Percentiles rank a stretch among this genome's conserved stretches.
phyloP scores from a whole-genome alignment of 64 coral and sea anemone genomes.

The Stichodactyla mertensii region DNA sequence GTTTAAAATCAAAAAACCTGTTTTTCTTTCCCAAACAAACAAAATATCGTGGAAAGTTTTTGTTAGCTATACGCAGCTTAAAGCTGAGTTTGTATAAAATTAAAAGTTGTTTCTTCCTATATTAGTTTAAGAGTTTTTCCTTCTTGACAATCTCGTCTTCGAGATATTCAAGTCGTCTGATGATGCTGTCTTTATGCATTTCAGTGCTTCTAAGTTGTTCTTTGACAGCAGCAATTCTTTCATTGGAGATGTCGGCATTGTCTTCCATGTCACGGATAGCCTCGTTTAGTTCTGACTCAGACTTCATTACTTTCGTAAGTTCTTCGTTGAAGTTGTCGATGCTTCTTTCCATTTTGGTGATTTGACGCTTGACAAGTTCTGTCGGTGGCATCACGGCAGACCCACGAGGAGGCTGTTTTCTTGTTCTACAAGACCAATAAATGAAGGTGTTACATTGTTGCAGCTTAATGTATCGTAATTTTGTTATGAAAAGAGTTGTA shows the following conservation, averaged over 20 bases:
- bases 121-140: constrained; percentile 18
- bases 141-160: constrained; percentile 76
- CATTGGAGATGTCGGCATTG: constrained; percentile 51
- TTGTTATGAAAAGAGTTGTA: too few species aligned
- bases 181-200: constrained; percentile 66
- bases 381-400: constrained; percentile 42
- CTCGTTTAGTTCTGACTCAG: constrained; percentile 57
- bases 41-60: not conserved
- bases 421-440: not conserved
- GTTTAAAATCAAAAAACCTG: too few species aligned
- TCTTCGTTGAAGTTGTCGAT: constrained; percentile 67
- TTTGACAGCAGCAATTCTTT: constrained; percentile 43
- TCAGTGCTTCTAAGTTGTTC: constrained; percentile 57
- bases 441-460: too few species aligned
- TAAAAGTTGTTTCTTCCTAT: not conserved
- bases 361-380: constrained; percentile 74
- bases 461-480: too few species aligned
- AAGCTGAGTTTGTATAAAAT: not conserved
- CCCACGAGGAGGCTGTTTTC: not conserved
- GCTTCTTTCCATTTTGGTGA: constrained; percentile 57
- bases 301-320: constrained; percentile 72
- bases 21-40: not conserved
- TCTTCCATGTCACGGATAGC: constrained; percentile 51
- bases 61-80: not conserved
- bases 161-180: constrained; percentile 64